Evolutionary conservation across 2,888 invertebrate genomes (phyloP), one percentile per base, ranked within the genome.

Genomic region (Dioctria linearis): DNA sequence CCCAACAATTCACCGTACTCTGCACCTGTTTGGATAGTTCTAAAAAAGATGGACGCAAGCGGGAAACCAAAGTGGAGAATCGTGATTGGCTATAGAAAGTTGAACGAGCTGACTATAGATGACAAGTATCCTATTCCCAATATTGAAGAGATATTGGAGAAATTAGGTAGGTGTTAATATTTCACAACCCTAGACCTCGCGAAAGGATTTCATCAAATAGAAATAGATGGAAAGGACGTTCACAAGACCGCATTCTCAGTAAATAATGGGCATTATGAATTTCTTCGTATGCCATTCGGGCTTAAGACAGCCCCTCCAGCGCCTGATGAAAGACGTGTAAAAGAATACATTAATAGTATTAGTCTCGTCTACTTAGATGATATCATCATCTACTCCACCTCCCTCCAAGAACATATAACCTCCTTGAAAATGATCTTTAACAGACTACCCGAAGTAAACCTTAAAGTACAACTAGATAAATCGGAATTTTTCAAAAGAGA

Each of bases 351-450:
- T 8, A 46, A 46, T 46, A 46, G 8, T 6, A 2, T 46, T 46
- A 2, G 46, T 46, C 46, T 46, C 2, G 46, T 46, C 46, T 46
- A 46, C 8, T 46, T 46, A 46, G 46, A 46, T 46, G 46, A 46
- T 46, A 46, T 46, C 46, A 46, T 46, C 8, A 46, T 46, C 5
- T 73, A 73, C 11, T 5, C 66, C 4, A 57, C 57, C 6, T 67
- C 66, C 40, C 42, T 79, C n/a, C 54, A 57, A n/a, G 54, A 54
- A 11, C 54, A 54, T 1, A 11, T 11, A 11, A 4, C 8, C n/a
- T 54, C 54, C 66, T 9, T 25, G 4, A 90, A 90, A 8, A 46
- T 6, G 46, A 46, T 46, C 5, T 46, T 46, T 46, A 46, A 46
- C 8, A 46, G 46, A 46, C 46, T 46, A 46, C 2, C 46, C 46